Evolutionary conservation across 2,113 vertebrate species (phyloP).

Genomic region (Lepidothrix coronata): DNA sequence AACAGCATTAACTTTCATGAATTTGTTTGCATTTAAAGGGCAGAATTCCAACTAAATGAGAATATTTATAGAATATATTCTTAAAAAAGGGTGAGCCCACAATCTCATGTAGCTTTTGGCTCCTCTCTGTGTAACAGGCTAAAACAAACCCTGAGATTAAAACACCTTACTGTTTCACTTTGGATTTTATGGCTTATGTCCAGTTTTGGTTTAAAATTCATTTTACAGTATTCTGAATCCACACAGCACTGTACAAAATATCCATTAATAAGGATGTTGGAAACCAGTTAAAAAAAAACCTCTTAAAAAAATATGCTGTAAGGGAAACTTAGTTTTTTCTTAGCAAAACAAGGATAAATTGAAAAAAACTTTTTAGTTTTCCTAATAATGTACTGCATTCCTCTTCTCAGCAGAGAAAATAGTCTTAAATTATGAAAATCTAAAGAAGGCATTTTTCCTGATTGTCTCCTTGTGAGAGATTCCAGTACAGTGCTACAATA

Average conservation of each 20-base stretch:
- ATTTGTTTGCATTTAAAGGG: slow-evolving; percentile 13
- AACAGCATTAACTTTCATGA: background rate
- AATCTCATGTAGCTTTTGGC: slow-evolving; percentile 10
- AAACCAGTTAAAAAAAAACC: background rate
- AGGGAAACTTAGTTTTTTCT: background rate
- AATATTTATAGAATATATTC: background rate
- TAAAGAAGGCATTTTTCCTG: background rate
- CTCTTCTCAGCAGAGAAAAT: background rate
- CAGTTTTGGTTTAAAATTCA: background rate
- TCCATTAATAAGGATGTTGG: background rate
- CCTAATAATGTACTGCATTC: background rate
- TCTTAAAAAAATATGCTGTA: background rate
- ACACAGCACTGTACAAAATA: background rate
- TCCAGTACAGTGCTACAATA: background rate
- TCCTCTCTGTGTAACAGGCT: background rate
- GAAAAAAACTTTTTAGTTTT: background rate
- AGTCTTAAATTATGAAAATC: background rate
- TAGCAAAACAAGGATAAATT: background rate
- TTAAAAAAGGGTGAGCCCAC: background rate
- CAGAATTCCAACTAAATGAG: background rate
- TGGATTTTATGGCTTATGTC: background rate
- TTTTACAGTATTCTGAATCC: background rate
- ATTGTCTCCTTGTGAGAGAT: background rate
- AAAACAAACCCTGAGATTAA: background rate
- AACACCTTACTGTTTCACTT: background rate